A percentile compares a stretch with the other conserved stretches of the same genome.
These are phyloP conservation scores for Limanda limanda DNA, from an alignment of 2,113 vertebrate genomes.

Conservation along the genomic window DNA sequence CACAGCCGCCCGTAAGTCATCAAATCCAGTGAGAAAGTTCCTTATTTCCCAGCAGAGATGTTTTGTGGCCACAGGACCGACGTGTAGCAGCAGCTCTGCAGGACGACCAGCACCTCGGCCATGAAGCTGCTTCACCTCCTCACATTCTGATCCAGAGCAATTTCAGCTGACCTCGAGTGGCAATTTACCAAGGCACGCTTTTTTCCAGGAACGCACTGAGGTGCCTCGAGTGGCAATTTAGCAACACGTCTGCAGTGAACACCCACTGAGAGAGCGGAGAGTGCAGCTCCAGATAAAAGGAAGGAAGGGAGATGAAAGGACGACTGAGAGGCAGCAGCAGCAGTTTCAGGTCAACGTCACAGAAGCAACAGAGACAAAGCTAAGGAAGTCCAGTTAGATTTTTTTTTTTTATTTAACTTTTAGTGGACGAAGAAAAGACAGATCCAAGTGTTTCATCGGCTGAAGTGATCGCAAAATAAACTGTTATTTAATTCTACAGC, in stretches of 20 bases:
- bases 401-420: neutral
- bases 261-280: neutral
- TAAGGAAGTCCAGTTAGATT: neutral
- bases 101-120: neutral
- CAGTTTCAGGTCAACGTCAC: neutral
- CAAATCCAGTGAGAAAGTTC: no score
- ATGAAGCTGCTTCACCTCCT: neutral
- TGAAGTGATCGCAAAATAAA: no score
- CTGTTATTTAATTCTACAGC: no score
- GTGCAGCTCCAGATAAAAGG: neutral
- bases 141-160: neutral
- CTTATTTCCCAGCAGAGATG: no score
- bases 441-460: no score
- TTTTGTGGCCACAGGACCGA: no score
- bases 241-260: neutral
- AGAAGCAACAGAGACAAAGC: neutral
- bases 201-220: neutral
- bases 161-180: slow-evolving; percentile 5
- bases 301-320: neutral
- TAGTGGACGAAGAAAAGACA: no score
- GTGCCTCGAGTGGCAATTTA: slow-evolving; percentile 24
- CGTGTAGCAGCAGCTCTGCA: no score
- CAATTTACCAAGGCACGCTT: slow-evolving; percentile 4
- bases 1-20: no score
- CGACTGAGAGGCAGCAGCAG: neutral